phyloP scores from a whole-genome alignment of 1,140 invertebrate genomes.

The Pseudomyrmex cubaensis region DNA sequence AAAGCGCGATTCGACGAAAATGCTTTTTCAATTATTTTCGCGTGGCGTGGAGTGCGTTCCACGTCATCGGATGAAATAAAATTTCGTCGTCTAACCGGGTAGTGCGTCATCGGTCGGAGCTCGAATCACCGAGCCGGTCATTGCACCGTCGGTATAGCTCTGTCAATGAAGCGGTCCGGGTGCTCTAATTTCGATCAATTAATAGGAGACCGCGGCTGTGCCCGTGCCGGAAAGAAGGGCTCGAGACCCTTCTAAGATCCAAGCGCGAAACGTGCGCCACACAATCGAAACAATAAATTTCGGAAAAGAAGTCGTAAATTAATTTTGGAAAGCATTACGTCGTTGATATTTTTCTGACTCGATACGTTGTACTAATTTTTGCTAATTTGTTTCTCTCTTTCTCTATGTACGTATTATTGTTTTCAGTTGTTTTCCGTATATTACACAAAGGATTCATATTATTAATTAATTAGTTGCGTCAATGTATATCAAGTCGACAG shows the following conservation, averaged over 20 bases:
- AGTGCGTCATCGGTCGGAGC: slow-evolving; percentile 68
- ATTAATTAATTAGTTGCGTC: slow-evolving; percentile 4
- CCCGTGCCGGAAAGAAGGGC: slow-evolving; percentile 55
- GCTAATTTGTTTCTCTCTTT: neutral
- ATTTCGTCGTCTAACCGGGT: slow-evolving; percentile 57
- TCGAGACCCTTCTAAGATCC: slow-evolving; percentile 60
- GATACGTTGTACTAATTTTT: neutral
- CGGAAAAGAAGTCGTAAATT: neutral
- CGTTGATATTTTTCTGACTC: neutral
- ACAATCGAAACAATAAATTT: neutral
- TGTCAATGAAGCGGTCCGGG: slow-evolving; percentile 75
- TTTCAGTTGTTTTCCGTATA: neutral
- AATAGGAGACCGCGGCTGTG: slow-evolving; percentile 70
- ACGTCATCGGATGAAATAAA: slow-evolving; percentile 58
- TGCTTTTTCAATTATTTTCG: slow-evolving; percentile 60
- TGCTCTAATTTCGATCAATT: slow-evolving; percentile 78
- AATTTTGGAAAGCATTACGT: neutral
- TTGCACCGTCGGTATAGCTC: slow-evolving; percentile 74
- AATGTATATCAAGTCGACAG: neutral
- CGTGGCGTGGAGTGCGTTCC: slow-evolving; percentile 57
- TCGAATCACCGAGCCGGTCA: slow-evolving; percentile 75
- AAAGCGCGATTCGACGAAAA: slow-evolving; percentile 48
- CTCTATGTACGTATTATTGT: neutral
- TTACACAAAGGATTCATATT: no score
- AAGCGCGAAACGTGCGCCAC: slow-evolving; percentile 50